Conservation (phyloP, 2,113 vertebrate genomes). For the Ardeotis arabs region DNA sequence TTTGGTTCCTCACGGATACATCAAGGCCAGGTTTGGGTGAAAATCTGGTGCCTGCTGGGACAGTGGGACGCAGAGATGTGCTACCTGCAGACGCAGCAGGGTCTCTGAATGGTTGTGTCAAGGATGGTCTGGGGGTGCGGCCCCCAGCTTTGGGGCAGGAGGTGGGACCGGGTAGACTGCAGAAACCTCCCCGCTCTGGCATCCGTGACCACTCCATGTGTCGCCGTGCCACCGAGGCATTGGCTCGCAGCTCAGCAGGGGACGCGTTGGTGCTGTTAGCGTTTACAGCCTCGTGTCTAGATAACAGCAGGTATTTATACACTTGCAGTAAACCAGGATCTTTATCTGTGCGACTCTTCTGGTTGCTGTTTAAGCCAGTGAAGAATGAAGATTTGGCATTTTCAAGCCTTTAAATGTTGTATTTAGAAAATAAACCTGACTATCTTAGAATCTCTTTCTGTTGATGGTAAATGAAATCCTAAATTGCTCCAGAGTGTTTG, state of each 20-base stretch:
- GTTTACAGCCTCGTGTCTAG: background rate
- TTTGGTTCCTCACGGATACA: background rate
- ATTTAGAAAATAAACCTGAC: background rate
- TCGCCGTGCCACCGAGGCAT: rapidly evolving
- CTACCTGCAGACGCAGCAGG: background rate
- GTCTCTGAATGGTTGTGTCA: background rate
- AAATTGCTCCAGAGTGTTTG: background rate
- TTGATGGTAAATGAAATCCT: background rate
- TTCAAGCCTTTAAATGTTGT: background rate
- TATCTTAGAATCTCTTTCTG: background rate
- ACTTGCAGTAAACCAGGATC: background rate
- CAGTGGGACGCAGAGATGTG: background rate
- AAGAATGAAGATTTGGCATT: background rate
- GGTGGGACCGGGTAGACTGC: background rate
- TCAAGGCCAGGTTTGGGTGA: background rate
- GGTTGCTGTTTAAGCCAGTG: background rate
- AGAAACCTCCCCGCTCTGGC: background rate
- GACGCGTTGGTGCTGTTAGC: background rate
- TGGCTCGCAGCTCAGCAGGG: background rate
- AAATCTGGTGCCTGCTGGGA: background rate
- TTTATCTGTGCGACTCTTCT: background rate
- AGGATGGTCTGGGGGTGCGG: background rate
- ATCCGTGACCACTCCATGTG: rapidly evolving
- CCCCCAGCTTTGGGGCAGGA: background rate
- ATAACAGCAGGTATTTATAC: background rate